These are phyloP conservation scores for Folsomia manolachei DNA, from an alignment of 2,888 invertebrate species.

Conservation along the genomic window DNA sequence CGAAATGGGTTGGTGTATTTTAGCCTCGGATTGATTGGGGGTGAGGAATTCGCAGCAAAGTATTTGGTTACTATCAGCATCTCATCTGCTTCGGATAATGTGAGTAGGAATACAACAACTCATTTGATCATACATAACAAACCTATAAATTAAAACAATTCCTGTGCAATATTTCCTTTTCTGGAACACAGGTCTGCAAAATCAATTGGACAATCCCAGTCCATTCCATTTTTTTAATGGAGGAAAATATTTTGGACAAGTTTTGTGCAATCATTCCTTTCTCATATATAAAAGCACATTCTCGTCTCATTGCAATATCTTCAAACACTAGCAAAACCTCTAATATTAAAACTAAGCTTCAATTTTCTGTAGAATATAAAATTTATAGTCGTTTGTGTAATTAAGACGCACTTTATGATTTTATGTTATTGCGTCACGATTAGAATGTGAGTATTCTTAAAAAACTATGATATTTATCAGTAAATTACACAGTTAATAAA, in stretches of 20 bases:
- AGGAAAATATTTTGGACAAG: slow-evolving; percentile 12
- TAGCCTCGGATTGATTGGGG: slow-evolving; percentile 17
- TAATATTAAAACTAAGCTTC: background rate
- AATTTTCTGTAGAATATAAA: background rate
- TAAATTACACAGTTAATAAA: no score
- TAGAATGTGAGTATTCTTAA: no score
- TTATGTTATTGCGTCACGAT: no score
- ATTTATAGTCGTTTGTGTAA: no score
- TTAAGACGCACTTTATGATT: no score
- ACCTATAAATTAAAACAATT: no score
- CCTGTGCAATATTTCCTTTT: no score
- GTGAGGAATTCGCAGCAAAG: slow-evolving; percentile 11
- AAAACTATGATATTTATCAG: no score
- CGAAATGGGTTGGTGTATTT: slow-evolving; percentile 15
- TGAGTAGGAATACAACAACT: background rate
- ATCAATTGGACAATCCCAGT: slow-evolving; percentile 17
- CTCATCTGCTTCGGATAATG: slow-evolving; percentile 9
- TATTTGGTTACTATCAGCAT: slow-evolving; percentile 14
- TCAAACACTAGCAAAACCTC: background rate
- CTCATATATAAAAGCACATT: background rate
- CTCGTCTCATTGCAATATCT: background rate
- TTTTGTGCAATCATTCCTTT: slow-evolving; percentile 8
- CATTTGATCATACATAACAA: background rate
- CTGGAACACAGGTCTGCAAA: slow-evolving; percentile 11
- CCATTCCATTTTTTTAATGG: slow-evolving; percentile 13